Evolutionary conservation across 2,888 invertebrate genomes (phyloP).

Genomic region (Nymphalis c-album): DNA sequence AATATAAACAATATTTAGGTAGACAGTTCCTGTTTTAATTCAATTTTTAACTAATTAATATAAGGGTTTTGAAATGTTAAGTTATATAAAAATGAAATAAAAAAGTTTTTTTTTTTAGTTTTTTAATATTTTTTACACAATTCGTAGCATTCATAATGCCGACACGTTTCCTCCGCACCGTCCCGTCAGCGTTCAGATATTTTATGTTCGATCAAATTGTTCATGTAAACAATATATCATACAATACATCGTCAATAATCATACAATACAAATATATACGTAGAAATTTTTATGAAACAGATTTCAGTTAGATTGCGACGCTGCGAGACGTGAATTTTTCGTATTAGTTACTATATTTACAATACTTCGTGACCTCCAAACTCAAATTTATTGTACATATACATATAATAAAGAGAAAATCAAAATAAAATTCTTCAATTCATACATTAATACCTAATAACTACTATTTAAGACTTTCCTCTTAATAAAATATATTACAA

Average conservation of each 20-base stretch:
- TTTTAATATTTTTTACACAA: constrained; percentile 83
- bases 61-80: constrained; percentile 1
- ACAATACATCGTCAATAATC: constrained; percentile 25
- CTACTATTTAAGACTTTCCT: constrained; percentile 79
- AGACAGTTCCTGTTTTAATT: no score
- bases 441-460: constrained; percentile 80
- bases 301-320: constrained; percentile 50
- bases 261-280: constrained; percentile 77
- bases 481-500: constrained; percentile 81
- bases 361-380: constrained; percentile 73
- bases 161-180: constrained; percentile 65
- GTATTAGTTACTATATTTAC: constrained; percentile 77
- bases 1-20: no score
- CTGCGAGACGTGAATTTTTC: constrained; percentile 65
- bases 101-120: constrained; percentile 67
- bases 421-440: constrained; percentile 80
- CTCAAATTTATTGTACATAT: constrained; percentile 78
- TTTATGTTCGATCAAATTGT: constrained; percentile 57
- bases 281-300: constrained; percentile 37
- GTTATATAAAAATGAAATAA: constrained; percentile 63
- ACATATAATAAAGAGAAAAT: constrained; percentile 78
- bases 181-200: constrained; percentile 63
- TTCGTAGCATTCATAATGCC: constrained; percentile 83
- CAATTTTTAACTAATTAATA: no score
- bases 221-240: constrained; percentile 22